A percentile compares a stretch with the other conserved stretches of the same genome.
Evolutionary conservation across 2,888 invertebrate species (phyloP).

Genomic region (Scaptomyza reducta): DNA sequence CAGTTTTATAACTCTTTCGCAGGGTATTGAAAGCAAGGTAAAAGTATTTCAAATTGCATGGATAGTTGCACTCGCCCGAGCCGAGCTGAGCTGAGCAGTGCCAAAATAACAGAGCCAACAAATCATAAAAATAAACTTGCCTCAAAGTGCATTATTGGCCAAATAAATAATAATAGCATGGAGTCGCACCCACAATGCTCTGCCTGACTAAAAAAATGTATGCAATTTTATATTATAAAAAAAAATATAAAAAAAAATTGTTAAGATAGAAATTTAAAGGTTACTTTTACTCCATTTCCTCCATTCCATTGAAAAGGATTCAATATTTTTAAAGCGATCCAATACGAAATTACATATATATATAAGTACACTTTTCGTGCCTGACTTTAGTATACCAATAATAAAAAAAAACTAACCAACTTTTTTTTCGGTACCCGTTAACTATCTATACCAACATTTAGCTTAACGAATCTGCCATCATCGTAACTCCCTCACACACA

Average conservation of each 20-base stretch:
- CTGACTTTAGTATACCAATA: neutral
- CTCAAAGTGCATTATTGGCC: neutral
- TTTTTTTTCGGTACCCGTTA: conserved; percentile 7
- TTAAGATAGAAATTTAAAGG: no score
- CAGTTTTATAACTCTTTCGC: neutral
- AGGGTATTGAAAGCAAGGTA: neutral
- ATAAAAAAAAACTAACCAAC: conserved; percentile 1
- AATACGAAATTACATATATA: no score
- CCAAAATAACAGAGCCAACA: neutral
- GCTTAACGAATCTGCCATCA: conserved; percentile 28
- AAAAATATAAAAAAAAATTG: no score
- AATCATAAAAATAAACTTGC: neutral
- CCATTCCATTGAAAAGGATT: no score
- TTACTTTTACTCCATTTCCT: no score
- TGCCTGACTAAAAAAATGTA: neutral
- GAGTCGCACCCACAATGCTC: neutral
- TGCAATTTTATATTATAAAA: no score
- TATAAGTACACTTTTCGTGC: no score
- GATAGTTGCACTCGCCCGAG: conserved; percentile 3
- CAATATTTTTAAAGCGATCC: no score
- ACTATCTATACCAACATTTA: conserved; percentile 7
- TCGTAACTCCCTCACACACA: conserved; percentile 30
- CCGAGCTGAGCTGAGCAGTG: neutral
- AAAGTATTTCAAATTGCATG: neutral
- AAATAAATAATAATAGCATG: neutral